Base-by-base conservation (phyloP, 2,797 vertebrate species). In the Galaxias olidus region DNA sequence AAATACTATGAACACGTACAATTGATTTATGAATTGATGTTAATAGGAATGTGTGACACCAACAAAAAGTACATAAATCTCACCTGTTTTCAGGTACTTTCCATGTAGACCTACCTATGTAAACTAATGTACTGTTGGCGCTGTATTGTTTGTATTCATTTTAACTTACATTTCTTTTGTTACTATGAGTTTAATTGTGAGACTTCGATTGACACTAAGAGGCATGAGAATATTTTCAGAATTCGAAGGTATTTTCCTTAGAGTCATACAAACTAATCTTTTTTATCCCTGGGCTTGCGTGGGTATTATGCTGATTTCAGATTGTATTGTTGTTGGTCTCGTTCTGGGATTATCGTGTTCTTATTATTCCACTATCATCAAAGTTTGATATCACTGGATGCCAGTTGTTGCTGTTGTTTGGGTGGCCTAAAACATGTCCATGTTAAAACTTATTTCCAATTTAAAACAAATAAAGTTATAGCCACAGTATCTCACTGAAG, bases 221-320 rank as follows among this genome's bases (percentile, higher is more conserved):
- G 42, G 57, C 9, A 52, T 10, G 15, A 18, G 10, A 44, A 41
- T 7, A 13, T 61, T 58, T 50, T 44, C n/a, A n/a, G n/a, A 68
- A 47, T 58, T 8, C 52, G 69, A 62, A 43, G 11, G 41, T 40
- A 30, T 56, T n/a, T 12, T 40, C 60, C 45, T 4, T 53, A 65
- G 46, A 52, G 41, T 19, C 61, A 47, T 14, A 61, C 20, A 48
- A 54, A 19, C 46, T 68, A 54, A 62, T 69, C 68, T 53, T 49
- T 15, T 14, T 49, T 49, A 51, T 66, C 49, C 53, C 69, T 56
- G 41, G 11, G 49, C 41, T 19, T 56, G 20, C 30, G 0, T 15
- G 40, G 15, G 44, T 49, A 69, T 69, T 53, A 65, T 53, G 62
- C 44, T 49, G 45, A 74, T 59, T 60, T n/a, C 40, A 51, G 42